These are phyloP conservation scores for Mizuhopecten yessoensis DNA, from an alignment of 1,140 invertebrate genomes.

Conservation along the genomic window DNA sequence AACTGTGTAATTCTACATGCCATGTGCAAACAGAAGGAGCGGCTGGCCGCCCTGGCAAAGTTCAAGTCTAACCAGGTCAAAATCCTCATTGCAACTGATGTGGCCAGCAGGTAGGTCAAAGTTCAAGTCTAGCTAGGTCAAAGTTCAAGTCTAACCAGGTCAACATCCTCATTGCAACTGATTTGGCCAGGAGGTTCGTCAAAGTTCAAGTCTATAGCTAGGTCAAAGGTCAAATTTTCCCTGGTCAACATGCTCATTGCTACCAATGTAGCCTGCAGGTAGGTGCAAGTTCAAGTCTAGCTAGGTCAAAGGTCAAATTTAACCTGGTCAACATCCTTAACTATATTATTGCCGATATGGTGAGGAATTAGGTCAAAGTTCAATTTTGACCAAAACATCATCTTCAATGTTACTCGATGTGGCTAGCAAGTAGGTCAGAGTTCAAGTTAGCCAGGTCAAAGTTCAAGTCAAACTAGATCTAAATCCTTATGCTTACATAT, in stretches of 20 bases:
- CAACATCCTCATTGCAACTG: not conserved
- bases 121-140: not conserved
- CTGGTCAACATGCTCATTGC: slow-evolving; percentile 82
- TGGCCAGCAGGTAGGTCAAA: slow-evolving; percentile 80
- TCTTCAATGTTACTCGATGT: slow-evolving; percentile 84
- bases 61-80: slow-evolving; percentile 83
- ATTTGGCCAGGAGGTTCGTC: too few species aligned
- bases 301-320: not conserved
- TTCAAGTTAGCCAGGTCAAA: not conserved
- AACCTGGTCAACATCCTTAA: not conserved
- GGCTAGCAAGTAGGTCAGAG: slow-evolving; percentile 78
- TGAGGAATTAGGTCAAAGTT: too few species aligned
- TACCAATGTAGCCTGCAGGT: slow-evolving; percentile 84
- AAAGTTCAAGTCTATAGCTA: slow-evolving; percentile 83
- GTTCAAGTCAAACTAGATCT: not conserved
- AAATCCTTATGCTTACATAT: too few species aligned
- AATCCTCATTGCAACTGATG: slow-evolving; percentile 83
- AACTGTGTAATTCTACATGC: slow-evolving; percentile 89
- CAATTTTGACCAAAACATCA: slow-evolving; percentile 80
- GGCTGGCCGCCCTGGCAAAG: slow-evolving; percentile 80
- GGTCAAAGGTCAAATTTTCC: too few species aligned
- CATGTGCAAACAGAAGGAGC: slow-evolving; percentile 85
- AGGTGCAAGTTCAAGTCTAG: slow-evolving; percentile 1
- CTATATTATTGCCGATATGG: too few species aligned
- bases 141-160: not conserved